phyloP scores from a whole-genome alignment of 2,113 vertebrate genomes.

The Salvelinus sp. region DNA sequence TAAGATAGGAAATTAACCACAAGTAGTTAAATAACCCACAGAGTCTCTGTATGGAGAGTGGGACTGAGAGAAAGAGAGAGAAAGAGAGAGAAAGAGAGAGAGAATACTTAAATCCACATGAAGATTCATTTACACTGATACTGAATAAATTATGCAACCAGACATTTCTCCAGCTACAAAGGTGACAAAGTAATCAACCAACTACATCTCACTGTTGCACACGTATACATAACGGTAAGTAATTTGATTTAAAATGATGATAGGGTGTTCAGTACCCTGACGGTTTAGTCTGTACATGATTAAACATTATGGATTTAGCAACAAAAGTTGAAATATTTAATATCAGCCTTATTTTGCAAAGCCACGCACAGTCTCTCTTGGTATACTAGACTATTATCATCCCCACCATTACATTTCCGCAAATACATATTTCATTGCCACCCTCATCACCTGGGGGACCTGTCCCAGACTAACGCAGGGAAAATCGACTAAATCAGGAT shows the following conservation, averaged over 20 bases:
- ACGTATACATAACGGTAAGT: too few relatives aligned
- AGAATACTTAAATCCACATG: too few relatives aligned
- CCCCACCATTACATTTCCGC: not conserved
- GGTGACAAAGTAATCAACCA: too few relatives aligned
- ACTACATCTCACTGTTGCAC: too few relatives aligned
- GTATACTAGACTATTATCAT: not conserved
- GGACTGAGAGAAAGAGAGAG: not conserved
- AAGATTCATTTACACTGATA: too few relatives aligned
- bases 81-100: constrained; percentile 18
- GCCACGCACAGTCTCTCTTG: constrained; percentile 5
- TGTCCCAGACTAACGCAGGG: not conserved
- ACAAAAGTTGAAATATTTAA: too few relatives aligned
- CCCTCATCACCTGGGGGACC: not conserved
- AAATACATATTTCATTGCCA: not conserved
- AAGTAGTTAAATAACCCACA: constrained; percentile 7
- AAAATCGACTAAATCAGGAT: not conserved
- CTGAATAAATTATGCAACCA: too few relatives aligned
- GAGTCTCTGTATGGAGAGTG: constrained; percentile 5
- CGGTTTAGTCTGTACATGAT: constrained; percentile 25
- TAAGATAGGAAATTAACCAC: too few relatives aligned
- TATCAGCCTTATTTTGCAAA: constrained; percentile 54
- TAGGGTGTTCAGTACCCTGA: too few relatives aligned
- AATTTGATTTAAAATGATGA: too few relatives aligned
- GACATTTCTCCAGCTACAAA: too few relatives aligned
- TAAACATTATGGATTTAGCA: constrained; percentile 29